phyloP scores from a whole-genome alignment of 2,797 vertebrate species.

The Helostoma temminkii region DNA sequence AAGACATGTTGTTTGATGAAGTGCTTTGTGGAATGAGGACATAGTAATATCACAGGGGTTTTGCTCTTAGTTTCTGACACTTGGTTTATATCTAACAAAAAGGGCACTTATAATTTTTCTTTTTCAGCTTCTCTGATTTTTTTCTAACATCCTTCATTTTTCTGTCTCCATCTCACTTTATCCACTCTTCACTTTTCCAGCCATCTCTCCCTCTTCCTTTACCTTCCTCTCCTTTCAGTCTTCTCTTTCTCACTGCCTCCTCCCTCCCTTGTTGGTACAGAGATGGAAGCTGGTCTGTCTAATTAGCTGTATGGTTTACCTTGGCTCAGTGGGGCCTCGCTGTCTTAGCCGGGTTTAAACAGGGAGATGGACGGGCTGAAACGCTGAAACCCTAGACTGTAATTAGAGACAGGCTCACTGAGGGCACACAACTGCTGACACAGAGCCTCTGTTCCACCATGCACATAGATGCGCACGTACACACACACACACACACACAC shows the following conservation, averaged over 20 bases:
- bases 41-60: constrained; percentile 25
- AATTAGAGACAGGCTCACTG: constrained; percentile 84
- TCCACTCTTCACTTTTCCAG: background rate
- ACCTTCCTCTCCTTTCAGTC: constrained; percentile 6
- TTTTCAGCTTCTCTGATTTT: background rate
- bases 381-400: constrained; percentile 83
- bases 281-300: constrained; percentile 82
- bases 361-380: constrained; percentile 83
- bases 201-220: constrained; percentile 6
- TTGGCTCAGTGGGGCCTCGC: constrained; percentile 84
- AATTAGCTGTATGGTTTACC: constrained; percentile 85
- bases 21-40: constrained; percentile 34
- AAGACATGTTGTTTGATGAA: constrained; percentile 46
- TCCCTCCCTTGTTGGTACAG: constrained; percentile 63
- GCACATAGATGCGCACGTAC: constrained; percentile 33
- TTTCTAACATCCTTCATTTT: background rate
- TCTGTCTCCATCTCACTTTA: background rate
- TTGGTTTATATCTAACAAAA: constrained; percentile 18
- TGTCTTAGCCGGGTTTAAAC: constrained; percentile 82
- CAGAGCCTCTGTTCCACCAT: constrained; percentile 77
- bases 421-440: constrained; percentile 83
- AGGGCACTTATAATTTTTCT: background rate
- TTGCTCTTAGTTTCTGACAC: constrained; percentile 34
- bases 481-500: constrained; percentile 35
- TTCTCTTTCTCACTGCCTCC: constrained; percentile 31